Conservation (phyloP, 2,797 vertebrate species). For the Rhadinocentrus ornatus region DNA sequence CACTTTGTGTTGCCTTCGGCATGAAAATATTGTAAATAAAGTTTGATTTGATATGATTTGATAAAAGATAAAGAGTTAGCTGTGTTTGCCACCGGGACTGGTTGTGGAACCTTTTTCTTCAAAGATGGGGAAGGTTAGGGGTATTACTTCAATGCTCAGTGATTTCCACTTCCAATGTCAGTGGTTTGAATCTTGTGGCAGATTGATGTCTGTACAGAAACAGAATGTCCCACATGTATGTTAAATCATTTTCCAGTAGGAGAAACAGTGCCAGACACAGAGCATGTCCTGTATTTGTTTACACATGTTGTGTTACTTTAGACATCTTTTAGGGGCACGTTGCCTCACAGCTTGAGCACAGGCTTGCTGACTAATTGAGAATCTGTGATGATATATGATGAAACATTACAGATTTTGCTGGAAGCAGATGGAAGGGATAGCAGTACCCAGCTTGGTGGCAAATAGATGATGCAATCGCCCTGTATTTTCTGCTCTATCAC, state of each 20-base stretch:
- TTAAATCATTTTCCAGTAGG: not conserved
- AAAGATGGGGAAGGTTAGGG: not conserved
- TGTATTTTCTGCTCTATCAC: constrained; percentile 62
- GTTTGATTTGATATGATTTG: no score
- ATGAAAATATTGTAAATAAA: no score
- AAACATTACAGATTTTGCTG: constrained; percentile 47
- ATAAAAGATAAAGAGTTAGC: no score
- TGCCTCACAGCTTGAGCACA: constrained; percentile 54
- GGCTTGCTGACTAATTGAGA: constrained; percentile 32
- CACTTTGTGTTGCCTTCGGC: no score
- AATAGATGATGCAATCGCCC: constrained; percentile 59
- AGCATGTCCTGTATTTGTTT: constrained; percentile 27
- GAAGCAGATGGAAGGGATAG: constrained; percentile 68
- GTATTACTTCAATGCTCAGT: not conserved
- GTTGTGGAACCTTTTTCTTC: not conserved
- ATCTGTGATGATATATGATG: constrained; percentile 52
- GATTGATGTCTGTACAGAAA: not conserved
- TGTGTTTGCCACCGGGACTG: not conserved
- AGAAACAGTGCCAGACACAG: not conserved
- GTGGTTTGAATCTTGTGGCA: not conserved
- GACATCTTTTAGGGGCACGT: constrained; percentile 28
- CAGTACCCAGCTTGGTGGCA: constrained; percentile 54
- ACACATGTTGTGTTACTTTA: constrained; percentile 37
- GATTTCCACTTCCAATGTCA: not conserved
- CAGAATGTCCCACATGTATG: not conserved